These are phyloP conservation scores for Micrasema longulum DNA, from an alignment of 1,140 invertebrate genomes.

Conservation along the genomic window DNA sequence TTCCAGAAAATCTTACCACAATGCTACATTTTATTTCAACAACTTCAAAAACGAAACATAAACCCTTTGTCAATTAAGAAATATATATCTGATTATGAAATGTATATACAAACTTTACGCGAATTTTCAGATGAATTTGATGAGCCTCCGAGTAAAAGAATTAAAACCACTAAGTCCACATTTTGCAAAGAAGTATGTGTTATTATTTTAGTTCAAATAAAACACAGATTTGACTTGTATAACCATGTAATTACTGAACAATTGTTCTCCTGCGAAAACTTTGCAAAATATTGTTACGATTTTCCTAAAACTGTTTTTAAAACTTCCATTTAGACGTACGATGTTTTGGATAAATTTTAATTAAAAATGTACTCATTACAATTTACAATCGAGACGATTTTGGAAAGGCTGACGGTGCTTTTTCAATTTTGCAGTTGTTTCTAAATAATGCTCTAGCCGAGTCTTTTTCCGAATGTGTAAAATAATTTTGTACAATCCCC, in stretches of 20 bases:
- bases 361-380: background rate
- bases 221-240: no score
- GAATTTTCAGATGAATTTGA: background rate
- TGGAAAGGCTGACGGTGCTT: background rate
- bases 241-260: no score
- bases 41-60: background rate
- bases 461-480: no score
- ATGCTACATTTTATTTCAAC: background rate
- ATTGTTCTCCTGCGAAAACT: no score
- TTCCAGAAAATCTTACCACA: background rate
- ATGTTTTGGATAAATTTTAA: background rate
- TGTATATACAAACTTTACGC: background rate
- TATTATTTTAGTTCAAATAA: background rate
- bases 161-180: background rate
- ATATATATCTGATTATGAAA: background rate
- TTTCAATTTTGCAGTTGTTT: no score
- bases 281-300: no score
- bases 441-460: no score
- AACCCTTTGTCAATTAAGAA: background rate
- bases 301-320: background rate
- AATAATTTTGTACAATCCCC: background rate
- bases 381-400: background rate
- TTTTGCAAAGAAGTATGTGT: background rate
- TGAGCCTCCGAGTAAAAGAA: background rate
- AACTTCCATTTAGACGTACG: background rate